Conservation (phyloP, 2,797 vertebrate species). For the Aulostomus chinensis region DNA sequence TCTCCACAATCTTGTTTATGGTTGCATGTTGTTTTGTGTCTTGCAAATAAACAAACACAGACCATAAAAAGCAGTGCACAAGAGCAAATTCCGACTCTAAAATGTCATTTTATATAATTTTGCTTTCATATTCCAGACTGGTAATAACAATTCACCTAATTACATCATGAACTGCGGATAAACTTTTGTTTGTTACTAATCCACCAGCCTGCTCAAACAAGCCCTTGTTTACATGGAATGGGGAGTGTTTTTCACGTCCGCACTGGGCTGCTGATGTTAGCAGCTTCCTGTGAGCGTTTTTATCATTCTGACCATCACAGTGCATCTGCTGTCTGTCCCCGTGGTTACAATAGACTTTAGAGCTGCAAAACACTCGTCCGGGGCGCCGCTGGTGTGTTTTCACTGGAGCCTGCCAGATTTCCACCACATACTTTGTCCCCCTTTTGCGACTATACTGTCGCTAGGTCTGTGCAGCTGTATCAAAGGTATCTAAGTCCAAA, state of each 20-base stretch:
- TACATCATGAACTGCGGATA: no score
- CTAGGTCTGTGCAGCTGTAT: conserved; percentile 13
- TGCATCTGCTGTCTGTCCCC: conserved; percentile 60
- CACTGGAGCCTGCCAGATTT: conserved; percentile 55
- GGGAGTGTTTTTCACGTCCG: conserved; percentile 51
- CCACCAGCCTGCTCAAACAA: no score
- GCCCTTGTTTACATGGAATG: conserved; percentile 45
- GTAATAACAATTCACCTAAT: no score
- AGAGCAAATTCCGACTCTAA: no score
- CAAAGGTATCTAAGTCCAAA: conserved; percentile 17
- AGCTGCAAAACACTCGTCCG: conserved; percentile 35
- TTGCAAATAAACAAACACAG: no score
- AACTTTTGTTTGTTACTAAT: no score
- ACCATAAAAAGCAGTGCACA: no score
- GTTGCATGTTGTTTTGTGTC: no score
- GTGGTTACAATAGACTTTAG: conserved; percentile 42
- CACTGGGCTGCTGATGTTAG: conserved; percentile 45
- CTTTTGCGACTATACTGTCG: no score
- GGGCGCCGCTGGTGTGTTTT: conserved; percentile 54
- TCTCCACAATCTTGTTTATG: no score
- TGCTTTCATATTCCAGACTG: no score
- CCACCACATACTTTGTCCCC: conserved; percentile 40
- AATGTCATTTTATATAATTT: no score
- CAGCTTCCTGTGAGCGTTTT: conserved; percentile 68
- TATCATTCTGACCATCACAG: conserved; percentile 59